Evolutionary conservation across 2,797 vertebrate genomes (phyloP).

Genomic region (Echiichthys vipera): DNA sequence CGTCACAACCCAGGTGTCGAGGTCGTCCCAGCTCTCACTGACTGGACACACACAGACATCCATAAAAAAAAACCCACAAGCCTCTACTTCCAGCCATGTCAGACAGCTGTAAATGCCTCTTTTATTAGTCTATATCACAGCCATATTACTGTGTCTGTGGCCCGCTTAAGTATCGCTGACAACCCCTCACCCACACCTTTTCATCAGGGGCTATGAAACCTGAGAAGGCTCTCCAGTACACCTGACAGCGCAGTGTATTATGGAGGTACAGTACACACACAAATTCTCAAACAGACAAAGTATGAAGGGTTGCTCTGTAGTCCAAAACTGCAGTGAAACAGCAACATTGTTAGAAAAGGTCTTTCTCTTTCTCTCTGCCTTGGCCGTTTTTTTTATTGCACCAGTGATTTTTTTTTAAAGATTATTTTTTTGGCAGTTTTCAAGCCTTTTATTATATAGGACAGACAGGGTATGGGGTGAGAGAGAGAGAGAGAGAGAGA

Average conservation of each 20-base stretch:
- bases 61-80: slow-evolving; percentile 11
- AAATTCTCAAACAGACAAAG: slow-evolving; percentile 12
- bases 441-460: no score
- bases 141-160: slow-evolving; percentile 32
- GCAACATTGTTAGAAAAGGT: neutral
- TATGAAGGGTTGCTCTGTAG: slow-evolving; percentile 1
- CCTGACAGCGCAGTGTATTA: slow-evolving; percentile 28
- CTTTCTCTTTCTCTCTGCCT: neutral
- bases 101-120: slow-evolving; percentile 69
- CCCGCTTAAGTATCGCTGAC: slow-evolving; percentile 59
- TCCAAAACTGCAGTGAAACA: slow-evolving; percentile 6
- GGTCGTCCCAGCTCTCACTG: neutral
- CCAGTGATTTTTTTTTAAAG: neutral
- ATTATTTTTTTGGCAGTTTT: no score
- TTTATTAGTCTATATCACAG: slow-evolving; percentile 71
- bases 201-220: slow-evolving; percentile 79
- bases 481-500: no score
- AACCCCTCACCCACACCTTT: slow-evolving; percentile 76
- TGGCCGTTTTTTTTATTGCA: neutral
- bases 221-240: slow-evolving; percentile 52
- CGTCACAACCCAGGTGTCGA: neutral
- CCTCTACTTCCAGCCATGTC: slow-evolving; percentile 48
- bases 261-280: slow-evolving; percentile 6
- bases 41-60: slow-evolving; percentile 5
- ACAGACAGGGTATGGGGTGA: no score